phyloP scores from a whole-genome alignment of 2,888 invertebrate species.

The Dascillus cervinus region DNA sequence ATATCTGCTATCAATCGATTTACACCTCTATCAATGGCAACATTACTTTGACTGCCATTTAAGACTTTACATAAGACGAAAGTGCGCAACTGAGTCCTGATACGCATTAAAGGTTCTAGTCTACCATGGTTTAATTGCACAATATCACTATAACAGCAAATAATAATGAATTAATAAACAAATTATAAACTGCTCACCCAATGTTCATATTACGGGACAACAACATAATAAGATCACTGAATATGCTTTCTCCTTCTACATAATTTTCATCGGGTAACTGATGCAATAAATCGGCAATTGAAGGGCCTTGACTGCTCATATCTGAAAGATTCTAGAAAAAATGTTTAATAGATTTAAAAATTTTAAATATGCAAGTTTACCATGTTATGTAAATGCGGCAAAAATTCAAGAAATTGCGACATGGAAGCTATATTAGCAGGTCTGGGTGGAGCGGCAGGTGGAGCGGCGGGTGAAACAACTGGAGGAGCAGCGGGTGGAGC shows the following conservation, averaged over 20 bases:
- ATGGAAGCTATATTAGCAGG: too few species aligned
- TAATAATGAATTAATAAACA: slow-evolving; percentile 2
- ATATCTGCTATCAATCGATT: slow-evolving; percentile 42
- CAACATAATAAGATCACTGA: slow-evolving; percentile 41
- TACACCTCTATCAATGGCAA: slow-evolving; percentile 40
- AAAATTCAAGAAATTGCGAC: too few species aligned
- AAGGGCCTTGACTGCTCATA: slow-evolving; percentile 26
- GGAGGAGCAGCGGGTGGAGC: slow-evolving; percentile 9
- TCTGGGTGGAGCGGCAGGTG: too few species aligned
- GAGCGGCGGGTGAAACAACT: slow-evolving; percentile 8
- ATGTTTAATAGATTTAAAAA: slow-evolving; percentile 1
- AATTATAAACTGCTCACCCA: slow-evolving; percentile 33
- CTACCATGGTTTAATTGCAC: slow-evolving; percentile 36
- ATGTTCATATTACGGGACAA: slow-evolving; percentile 34
- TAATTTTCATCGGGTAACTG: slow-evolving; percentile 37
- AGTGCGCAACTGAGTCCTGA: slow-evolving; percentile 41
- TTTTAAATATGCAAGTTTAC: slow-evolving; percentile 14
- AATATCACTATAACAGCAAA: slow-evolving; percentile 30
- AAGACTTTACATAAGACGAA: slow-evolving; percentile 44
- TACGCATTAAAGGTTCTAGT: slow-evolving; percentile 40
- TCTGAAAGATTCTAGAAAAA: slow-evolving; percentile 19
- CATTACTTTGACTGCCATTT: slow-evolving; percentile 37
- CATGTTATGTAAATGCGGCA: slow-evolving; percentile 22
- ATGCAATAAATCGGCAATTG: slow-evolving; percentile 40
- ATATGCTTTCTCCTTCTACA: slow-evolving; percentile 40